phyloP scores from a whole-genome alignment of 2,888 invertebrate genomes.

The Mamestra brassicae region DNA sequence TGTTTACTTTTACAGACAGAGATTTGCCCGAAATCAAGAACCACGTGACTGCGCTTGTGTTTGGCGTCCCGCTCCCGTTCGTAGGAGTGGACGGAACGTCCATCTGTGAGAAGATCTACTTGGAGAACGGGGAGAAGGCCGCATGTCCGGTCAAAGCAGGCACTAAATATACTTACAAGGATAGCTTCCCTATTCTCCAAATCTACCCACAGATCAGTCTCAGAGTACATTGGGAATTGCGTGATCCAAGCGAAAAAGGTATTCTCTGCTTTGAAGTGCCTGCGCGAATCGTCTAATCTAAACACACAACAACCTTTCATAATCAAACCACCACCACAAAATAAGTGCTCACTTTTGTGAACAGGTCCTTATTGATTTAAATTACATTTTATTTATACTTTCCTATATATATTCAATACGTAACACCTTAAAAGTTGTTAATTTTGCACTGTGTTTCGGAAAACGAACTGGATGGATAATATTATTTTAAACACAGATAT shows the following conservation, averaged over 20 bases:
- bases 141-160: conserved; percentile 93
- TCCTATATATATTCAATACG: not conserved
- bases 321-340: conserved; percentile 1
- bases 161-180: conserved; percentile 93
- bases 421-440: not conserved
- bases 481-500: not conserved
- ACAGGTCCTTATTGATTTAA: conserved; percentile 10
- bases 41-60: conserved; percentile 92
- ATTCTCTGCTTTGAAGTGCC: conserved; percentile 93
- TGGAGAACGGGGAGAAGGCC: conserved; percentile 90
- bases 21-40: conserved; percentile 91
- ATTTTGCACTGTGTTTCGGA: not conserved
- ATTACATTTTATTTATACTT: not conserved
- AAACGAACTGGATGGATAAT: not conserved
- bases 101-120: conserved; percentile 92
- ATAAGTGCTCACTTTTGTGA: conserved; percentile 6
- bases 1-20: conserved; percentile 82
- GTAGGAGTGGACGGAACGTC: conserved; percentile 94
- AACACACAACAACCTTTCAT: not conserved
- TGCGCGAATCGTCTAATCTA: conserved; percentile 88
- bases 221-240: conserved; percentile 93
- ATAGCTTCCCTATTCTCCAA: conserved; percentile 89
- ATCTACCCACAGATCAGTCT: conserved; percentile 89
- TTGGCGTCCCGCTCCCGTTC: conserved; percentile 93
- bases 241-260: conserved; percentile 75